Conservation (phyloP, 92 coral and sea anemone genomes). For the Umimayanthus chanpuru region DNA sequence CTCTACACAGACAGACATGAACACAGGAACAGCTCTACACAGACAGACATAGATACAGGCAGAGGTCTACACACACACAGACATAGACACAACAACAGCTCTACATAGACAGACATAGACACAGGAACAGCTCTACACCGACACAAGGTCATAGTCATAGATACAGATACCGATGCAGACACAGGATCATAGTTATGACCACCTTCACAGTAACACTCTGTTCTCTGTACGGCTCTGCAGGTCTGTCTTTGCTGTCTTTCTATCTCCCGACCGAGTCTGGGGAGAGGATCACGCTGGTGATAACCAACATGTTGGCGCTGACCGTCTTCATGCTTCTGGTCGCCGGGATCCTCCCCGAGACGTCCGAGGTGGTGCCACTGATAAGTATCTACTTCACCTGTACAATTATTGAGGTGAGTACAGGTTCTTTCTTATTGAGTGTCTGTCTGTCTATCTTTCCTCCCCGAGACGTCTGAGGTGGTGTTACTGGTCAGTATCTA, state of each 20-base stretch:
- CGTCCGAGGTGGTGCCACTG: slow-evolving; percentile 90
- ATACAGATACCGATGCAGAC: no score
- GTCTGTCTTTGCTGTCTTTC: slow-evolving; percentile 82
- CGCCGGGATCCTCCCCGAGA: slow-evolving; percentile 88
- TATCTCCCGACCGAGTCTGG: slow-evolving; percentile 89
- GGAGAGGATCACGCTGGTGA: slow-evolving; percentile 85
- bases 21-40: no score
- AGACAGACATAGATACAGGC: no score
- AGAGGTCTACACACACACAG: no score
- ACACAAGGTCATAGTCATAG: no score
- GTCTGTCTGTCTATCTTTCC: slow-evolving; percentile 10
- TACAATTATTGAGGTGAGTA: slow-evolving; percentile 76
- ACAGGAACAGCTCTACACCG: no score
- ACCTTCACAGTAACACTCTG: not conserved
- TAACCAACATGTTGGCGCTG: slow-evolving; percentile 85
- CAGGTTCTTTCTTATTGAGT: not conserved
- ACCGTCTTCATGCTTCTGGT: slow-evolving; percentile 90
- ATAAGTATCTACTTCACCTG: slow-evolving; percentile 86
- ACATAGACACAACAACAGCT: no score
- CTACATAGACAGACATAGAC: no score
- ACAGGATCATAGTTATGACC: not conserved
- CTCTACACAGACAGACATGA: no score
- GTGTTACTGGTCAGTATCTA: slow-evolving; percentile 79
- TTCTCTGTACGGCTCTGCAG: slow-evolving; percentile 39
- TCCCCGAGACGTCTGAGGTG: slow-evolving; percentile 90